Evolutionary conservation across 1,140 invertebrate species (phyloP).

Genomic region (Globodera rostochiensis): DNA sequence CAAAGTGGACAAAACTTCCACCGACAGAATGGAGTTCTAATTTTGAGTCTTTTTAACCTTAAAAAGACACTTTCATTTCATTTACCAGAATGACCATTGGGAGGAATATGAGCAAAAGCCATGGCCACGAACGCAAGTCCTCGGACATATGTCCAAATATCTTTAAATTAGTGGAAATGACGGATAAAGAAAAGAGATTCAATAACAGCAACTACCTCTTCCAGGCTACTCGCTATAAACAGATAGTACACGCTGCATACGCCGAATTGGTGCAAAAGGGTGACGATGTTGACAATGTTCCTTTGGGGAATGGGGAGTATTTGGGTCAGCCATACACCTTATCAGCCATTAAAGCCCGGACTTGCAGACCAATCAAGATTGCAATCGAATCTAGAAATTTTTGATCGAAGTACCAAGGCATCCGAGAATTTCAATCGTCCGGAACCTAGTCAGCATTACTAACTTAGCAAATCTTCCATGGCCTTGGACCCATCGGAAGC

Average conservation of each 20-base stretch:
- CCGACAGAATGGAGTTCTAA: constrained; percentile 38
- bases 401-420: too few relatives aligned
- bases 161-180: too few relatives aligned
- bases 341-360: too few relatives aligned
- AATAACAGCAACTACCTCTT: constrained; percentile 45
- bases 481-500: constrained; percentile 42
- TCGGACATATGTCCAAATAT: too few relatives aligned
- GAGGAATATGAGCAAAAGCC: constrained; percentile 38
- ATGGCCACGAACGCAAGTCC: neutral
- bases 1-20: constrained; percentile 37
- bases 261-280: constrained; percentile 53
- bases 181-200: neutral
- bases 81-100: constrained; percentile 40
- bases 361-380: neutral
- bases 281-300: constrained; percentile 40
- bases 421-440: neutral
- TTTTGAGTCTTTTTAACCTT: too few relatives aligned
- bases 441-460: neutral
- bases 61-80: too few relatives aligned
- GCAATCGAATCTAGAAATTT: too few relatives aligned
- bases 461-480: constrained; percentile 37
- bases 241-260: constrained; percentile 61
- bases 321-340: too few relatives aligned
- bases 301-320: neutral
- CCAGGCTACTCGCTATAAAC: constrained; percentile 52